These are phyloP conservation scores for Eupithecia pulchellata DNA, from an alignment of 2,888 invertebrate species.

Conservation along the genomic window DNA sequence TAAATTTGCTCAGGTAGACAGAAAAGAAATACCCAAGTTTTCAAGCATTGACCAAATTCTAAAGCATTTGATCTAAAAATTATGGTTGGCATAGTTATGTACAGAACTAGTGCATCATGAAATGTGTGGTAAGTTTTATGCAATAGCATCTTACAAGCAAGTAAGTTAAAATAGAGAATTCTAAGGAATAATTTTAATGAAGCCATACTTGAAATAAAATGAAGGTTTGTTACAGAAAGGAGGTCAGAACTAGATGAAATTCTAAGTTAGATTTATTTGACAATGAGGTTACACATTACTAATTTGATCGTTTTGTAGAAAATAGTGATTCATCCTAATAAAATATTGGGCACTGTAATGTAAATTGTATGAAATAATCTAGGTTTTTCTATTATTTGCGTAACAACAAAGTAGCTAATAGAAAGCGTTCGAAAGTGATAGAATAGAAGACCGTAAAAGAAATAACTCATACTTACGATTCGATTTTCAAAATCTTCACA, in stretches of 20 bases:
- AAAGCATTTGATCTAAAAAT: background rate
- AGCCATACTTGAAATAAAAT: background rate
- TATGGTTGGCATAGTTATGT: background rate
- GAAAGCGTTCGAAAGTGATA: background rate
- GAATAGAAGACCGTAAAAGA: conserved; percentile 8
- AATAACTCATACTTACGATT: conserved; percentile 36
- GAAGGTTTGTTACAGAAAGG: background rate
- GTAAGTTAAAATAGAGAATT: background rate
- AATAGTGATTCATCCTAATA: background rate
- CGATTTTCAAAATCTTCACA: conserved; percentile 38
- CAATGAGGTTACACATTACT: background rate
- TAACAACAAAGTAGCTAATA: conserved; percentile 1
- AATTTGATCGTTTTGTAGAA: background rate
- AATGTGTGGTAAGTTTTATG: background rate
- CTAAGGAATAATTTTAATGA: background rate
- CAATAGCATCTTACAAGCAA: background rate
- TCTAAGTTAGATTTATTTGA: background rate
- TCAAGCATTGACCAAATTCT: background rate
- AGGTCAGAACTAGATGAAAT: background rate
- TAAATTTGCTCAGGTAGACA: background rate
- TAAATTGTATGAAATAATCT: background rate
- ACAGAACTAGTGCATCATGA: background rate
- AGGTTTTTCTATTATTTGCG: conserved; percentile 4
- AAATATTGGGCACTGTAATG: background rate
- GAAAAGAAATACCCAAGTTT: too few relatives aligned